A percentile compares a stretch with the other conserved stretches of the same genome.
These are phyloP conservation scores for Zaprionus ghesquierei DNA, from an alignment of 1,140 invertebrate genomes.

Conservation along the genomic window DNA sequence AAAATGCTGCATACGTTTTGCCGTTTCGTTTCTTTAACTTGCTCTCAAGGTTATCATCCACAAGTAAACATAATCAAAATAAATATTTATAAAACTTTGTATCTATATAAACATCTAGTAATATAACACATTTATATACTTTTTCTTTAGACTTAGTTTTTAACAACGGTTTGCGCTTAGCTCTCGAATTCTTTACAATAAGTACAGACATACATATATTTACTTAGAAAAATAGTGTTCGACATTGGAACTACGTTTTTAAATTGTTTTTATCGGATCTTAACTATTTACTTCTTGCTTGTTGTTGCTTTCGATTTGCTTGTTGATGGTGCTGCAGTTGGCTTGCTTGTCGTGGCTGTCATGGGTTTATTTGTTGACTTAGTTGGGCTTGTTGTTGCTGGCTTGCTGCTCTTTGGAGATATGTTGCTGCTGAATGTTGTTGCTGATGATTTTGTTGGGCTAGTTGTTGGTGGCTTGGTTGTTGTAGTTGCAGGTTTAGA, in stretches of 20 bases:
- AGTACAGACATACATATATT: conserved; percentile 30
- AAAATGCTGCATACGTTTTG: background rate
- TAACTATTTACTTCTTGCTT: conserved; percentile 45
- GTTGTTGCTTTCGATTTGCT: conserved; percentile 10
- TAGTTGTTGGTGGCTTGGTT: conserved; percentile 30
- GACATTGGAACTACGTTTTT: conserved; percentile 41
- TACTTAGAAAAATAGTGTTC: conserved; percentile 71
- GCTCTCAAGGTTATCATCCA: background rate
- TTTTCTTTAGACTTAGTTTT: background rate
- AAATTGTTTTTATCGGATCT: conserved; percentile 3
- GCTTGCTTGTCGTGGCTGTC: conserved; percentile 13
- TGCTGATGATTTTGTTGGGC: conserved; percentile 34
- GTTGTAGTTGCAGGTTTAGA: conserved; percentile 27
- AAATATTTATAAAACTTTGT: conserved; percentile 37
- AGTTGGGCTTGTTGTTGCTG: conserved; percentile 11
- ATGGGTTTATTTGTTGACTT: conserved; percentile 10
- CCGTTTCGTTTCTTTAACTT: background rate
- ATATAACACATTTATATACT: conserved; percentile 28
- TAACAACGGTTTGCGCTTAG: conserved; percentile 40
- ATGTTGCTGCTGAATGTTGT: background rate
- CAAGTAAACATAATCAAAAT: conserved; percentile 36
- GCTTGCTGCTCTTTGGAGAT: conserved; percentile 12
- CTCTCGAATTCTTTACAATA: conserved; percentile 38
- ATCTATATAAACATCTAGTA: conserved; percentile 30
- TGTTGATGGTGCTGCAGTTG: conserved; percentile 4